Evolutionary conservation across 2,113 vertebrate species (phyloP).

Genomic region (pig (Sus scrofa)): DNA sequence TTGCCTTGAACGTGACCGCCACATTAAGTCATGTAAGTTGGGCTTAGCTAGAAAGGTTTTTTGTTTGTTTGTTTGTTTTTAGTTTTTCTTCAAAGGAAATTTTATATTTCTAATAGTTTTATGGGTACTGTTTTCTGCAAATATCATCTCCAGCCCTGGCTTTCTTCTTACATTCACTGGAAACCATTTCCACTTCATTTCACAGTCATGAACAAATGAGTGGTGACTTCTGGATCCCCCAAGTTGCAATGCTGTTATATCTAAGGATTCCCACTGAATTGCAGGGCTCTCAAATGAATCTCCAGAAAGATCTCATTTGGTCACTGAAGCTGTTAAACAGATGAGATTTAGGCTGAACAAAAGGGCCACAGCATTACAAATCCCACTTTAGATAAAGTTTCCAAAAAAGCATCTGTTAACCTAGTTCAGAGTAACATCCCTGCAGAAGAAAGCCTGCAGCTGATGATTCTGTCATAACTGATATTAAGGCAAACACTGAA

Average conservation of each 20-base stretch:
- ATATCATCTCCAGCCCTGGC: conserved; percentile 37
- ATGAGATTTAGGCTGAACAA: conserved; percentile 73
- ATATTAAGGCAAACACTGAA: background rate
- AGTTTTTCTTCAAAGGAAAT: conserved; percentile 37
- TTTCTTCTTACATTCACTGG: conserved; percentile 66
- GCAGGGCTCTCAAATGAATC: conserved; percentile 36
- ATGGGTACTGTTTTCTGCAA: conserved; percentile 54
- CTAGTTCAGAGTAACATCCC: conserved; percentile 76
- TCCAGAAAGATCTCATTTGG: conserved; percentile 75
- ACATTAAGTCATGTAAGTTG: conserved; percentile 19
- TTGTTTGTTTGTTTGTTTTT: background rate
- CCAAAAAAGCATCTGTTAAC: conserved; percentile 76
- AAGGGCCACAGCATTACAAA: conserved; percentile 78
- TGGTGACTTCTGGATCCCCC: conserved; percentile 64
- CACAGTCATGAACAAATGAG: conserved; percentile 67
- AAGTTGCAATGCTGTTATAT: conserved; percentile 49
- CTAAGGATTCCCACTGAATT: background rate
- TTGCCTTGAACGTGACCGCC: conserved; percentile 40
- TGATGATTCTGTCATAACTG: background rate
- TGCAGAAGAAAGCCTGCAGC: conserved; percentile 9
- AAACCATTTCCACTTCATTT: conserved; percentile 71
- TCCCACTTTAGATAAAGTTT: conserved; percentile 71
- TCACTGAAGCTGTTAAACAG: conserved; percentile 82
- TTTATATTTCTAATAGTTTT: conserved; percentile 70
- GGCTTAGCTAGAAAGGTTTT: conserved; percentile 10